Base-by-base conservation (phyloP, 2,888 invertebrate genomes). In the Thereva unica region DNA sequence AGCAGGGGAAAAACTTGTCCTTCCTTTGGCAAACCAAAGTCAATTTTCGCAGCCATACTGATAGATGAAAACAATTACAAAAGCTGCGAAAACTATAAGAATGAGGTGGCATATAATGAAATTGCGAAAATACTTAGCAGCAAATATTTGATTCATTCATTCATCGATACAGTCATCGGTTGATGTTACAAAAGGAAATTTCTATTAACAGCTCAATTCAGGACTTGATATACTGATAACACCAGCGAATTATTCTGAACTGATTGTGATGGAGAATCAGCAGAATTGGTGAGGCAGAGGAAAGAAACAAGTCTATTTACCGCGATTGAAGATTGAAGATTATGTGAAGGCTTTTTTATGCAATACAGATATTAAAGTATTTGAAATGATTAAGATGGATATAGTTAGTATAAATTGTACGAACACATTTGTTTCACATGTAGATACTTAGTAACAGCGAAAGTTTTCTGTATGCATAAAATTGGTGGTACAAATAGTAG, bases 1-100 rank as follows among this genome's bases (percentile, higher is more conserved):
- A 10, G 74, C 75, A 57, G 75, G 73, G 67, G 80, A 78, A 71
- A 77, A 77, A 64, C 70, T 74, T 56, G 72, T 72, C 66, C 73
- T 75, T 71, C 76, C 76, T 69, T 72, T 76, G 66, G 74, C 73
- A 71, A 78, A 76, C 70, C 77, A 78, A 71, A 80, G 78, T 74
- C 80, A 79, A 74, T 80, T 80, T 71, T 79, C 80, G 70, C 80
- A 80, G 73, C 80, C 80, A 69, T 80, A 80, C 77, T 79, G 80
- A 80, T 77, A 75, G 49, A 35, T 47, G 63, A 8, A 45, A 61
- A 23, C 40, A 50, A 49, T 23, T 50, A 41, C 41, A 38, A 50
- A 50, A 50, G 61, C 61, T 61, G 61, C 61, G 35, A 61, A 61
- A 50, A 41, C 50, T 49, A 61, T 61, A 49, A 50, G 61, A 23